Percentiles rank a stretch among this genome's conserved stretches.
Conservation (phyloP, 2,113 vertebrate genomes). For the Labeo rohita region DNA sequence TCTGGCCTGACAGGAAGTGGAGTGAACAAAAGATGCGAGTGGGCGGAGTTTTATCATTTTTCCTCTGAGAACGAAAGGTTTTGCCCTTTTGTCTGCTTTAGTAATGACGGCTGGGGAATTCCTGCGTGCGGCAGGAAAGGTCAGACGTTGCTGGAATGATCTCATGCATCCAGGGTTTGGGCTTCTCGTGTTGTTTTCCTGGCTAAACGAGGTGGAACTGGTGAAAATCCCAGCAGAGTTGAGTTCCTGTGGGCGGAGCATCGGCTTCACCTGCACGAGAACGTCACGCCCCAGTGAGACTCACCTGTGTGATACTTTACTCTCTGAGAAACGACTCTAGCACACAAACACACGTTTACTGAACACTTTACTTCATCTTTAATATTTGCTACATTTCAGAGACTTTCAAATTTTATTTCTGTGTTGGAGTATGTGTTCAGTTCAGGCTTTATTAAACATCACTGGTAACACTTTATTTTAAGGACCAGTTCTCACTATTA, state of each 20-base stretch:
- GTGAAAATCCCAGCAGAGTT: neutral
- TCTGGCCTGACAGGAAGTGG: conserved; percentile 23
- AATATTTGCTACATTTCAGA: neutral
- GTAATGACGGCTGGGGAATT: conserved; percentile 39
- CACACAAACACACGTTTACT: neutral
- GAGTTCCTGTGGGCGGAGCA: conserved; percentile 20
- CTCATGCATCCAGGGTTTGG: neutral
- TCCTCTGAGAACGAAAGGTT: conserved; percentile 61
- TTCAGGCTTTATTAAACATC: neutral
- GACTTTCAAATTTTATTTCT: neutral
- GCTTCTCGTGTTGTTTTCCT: neutral
- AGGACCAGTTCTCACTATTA: neutral
- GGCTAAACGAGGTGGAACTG: neutral
- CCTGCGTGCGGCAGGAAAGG: conserved; percentile 44
- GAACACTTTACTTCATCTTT: neutral
- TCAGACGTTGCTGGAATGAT: neutral
- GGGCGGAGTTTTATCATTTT: conserved; percentile 56
- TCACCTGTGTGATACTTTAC: neutral
- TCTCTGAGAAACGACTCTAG: neutral
- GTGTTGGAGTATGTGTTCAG: neutral
- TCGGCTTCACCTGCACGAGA: neutral
- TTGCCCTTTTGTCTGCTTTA: conserved; percentile 52
- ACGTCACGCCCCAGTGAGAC: too few relatives aligned
- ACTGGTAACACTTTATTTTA: neutral
- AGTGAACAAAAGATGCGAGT: neutral